These are phyloP conservation scores for Apistogramma diplotaenia DNA, from an alignment of 2,113 vertebrate species.

Conservation along the genomic window DNA sequence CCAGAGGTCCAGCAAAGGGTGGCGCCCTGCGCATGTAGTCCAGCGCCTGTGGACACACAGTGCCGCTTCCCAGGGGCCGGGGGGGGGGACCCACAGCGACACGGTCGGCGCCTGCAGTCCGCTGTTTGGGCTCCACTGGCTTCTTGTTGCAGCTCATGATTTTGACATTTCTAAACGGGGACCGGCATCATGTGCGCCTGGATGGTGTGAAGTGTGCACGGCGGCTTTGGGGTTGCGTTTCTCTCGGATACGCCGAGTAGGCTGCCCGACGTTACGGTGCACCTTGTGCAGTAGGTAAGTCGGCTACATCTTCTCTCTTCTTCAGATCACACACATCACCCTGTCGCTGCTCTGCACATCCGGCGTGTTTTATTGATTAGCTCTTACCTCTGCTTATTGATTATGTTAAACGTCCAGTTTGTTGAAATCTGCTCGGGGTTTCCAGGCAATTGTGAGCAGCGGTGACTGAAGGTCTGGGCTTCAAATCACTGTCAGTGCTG, in stretches of 20 bases:
- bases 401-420: not conserved
- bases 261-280: conserved; percentile 59
- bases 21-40: conserved; percentile 49
- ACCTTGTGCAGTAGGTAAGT: conserved; percentile 70
- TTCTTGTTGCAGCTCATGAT: conserved; percentile 3
- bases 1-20: conserved; percentile 49
- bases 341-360: not conserved
- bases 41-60: conserved; percentile 32
- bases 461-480: not conserved
- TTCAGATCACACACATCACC: not conserved
- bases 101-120: conserved; percentile 22
- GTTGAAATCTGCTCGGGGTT: not conserved
- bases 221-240: conserved; percentile 42
- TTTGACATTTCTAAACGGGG: conserved; percentile 52
- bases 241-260: conserved; percentile 62
- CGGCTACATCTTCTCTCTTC: not conserved
- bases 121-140: conserved; percentile 14
- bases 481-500: conserved; percentile 15
- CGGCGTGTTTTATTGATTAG: not conserved
- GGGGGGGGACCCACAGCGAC: conserved; percentile 14
- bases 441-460: not conserved
- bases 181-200: conserved; percentile 69
- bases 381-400: not conserved
- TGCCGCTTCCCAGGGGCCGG: conserved; percentile 2
- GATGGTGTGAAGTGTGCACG: conserved; percentile 59